phyloP scores from a whole-genome alignment of 2,797 vertebrate genomes.

The Pseudomugil tenellus region DNA sequence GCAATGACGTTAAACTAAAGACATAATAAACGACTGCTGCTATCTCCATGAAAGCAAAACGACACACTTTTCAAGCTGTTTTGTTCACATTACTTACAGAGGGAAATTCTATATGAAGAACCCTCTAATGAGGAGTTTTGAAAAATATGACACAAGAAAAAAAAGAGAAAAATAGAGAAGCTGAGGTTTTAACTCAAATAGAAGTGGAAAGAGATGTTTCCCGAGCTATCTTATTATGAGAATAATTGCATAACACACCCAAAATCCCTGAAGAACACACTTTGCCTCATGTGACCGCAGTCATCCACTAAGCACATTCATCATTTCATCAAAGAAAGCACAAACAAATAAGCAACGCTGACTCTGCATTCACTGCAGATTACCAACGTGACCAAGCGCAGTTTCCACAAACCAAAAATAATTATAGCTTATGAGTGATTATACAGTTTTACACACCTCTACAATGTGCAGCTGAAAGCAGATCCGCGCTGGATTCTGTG shows the following conservation, averaged over 20 bases:
- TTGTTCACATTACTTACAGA: conserved; percentile 20
- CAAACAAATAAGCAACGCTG: conserved; percentile 36
- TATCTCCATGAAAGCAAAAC: conserved; percentile 26
- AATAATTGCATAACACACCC: conserved; percentile 39
- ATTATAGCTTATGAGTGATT: conserved; percentile 41
- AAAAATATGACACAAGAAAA: too few species aligned
- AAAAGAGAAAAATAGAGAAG: background rate
- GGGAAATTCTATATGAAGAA: background rate
- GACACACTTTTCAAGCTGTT: conserved; percentile 10
- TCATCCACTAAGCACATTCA: conserved; percentile 33
- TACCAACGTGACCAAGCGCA: conserved; percentile 9
- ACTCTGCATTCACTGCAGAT: conserved; percentile 25
- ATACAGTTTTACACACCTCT: conserved; percentile 23
- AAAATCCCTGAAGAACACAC: conserved; percentile 38
- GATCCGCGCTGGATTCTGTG: conserved; percentile 7
- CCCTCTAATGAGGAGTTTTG: conserved; percentile 11
- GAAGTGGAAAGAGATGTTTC: conserved; percentile 18
- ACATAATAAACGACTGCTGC: conserved; percentile 25
- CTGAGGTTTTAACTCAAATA: conserved; percentile 11
- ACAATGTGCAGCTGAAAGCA: conserved; percentile 15
- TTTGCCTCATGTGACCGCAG: conserved; percentile 19
- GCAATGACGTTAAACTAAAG: conserved; percentile 21
- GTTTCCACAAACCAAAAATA: conserved; percentile 37
- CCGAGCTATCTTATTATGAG: conserved; percentile 38
- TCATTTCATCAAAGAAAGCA: conserved; percentile 49